Evolutionary conservation across 1,140 invertebrate genomes (phyloP), one percentile per base, ranked within the genome.

Genomic region (Carposina sasakii): DNA sequence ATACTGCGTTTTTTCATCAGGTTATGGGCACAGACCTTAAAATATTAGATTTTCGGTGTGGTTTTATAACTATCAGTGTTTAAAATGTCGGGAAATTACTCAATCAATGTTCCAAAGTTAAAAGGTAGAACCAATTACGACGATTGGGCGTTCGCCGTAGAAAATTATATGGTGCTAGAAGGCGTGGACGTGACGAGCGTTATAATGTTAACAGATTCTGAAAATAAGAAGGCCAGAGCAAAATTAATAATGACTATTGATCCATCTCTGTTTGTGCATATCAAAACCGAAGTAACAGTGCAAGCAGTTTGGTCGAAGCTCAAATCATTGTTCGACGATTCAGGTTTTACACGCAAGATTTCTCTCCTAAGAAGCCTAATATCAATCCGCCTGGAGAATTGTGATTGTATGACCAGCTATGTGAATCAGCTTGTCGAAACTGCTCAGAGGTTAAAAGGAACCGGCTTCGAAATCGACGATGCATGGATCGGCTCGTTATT

Each of bases 271-370:
- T 39, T 21, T 20, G 36, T 39, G 36, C 36, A 39, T 22, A 39
- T 39, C 24, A 43, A 43, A 17, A 26, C 15, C 12, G 13, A 16
- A 13, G 36, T 31, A 26, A 53, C 46, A 10, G 16, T 65, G n/a
- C 28, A 33, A 15, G 60, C 56, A 10, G 17, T 66, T 9, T 73
- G 67, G 63, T 34, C 50, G 10, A 57, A 51, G 36, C 43, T 74
- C 16, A 46, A 60, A 15, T 15, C 2, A 17, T 47, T 39, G 24
- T 60, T 53, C 36, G 46, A 52, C 15, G 56, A 65, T 39, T 21
- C 23, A 8, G 59, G 59, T 1, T 50, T 60, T 20, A 16, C 40
- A 2, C 24, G 64, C 28, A 58, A 49, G 58, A 59, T 67, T 15
- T 23, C 37, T 12, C 45, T 60, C 23, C 22, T 67, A 17, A 3